A percentile compares a stretch with the other conserved stretches of the same genome.
Conservation (phyloP, 2,797 vertebrate species). For the Chelon auratus region DNA sequence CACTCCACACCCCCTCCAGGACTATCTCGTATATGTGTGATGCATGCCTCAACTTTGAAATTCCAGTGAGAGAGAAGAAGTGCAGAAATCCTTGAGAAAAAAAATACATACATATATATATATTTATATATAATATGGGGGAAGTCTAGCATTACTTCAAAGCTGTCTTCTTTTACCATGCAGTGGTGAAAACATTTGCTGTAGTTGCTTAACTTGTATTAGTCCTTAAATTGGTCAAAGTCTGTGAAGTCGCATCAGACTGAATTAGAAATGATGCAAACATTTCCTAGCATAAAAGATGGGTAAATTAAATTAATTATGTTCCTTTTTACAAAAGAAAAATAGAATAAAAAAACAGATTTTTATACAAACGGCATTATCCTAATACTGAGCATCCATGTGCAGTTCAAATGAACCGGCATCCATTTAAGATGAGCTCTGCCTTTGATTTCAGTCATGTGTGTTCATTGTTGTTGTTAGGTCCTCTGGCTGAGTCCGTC, state of each 20-base stretch:
- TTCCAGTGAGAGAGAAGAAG: constrained; percentile 27
- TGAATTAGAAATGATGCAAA: constrained; percentile 29
- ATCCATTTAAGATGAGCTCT: constrained; percentile 10
- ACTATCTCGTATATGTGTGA: constrained; percentile 38
- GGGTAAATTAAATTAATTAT: neutral
- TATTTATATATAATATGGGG: constrained; percentile 12
- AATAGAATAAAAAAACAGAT: neutral
- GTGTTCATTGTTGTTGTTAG: constrained; percentile 43
- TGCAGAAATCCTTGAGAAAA: constrained; percentile 16
- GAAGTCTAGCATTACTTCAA: constrained; percentile 52
- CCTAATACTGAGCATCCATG: neutral
- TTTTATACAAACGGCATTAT: neutral
- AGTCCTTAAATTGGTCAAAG: constrained; percentile 41
- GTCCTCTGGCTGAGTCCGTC: constrained; percentile 12
- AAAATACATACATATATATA: neutral
- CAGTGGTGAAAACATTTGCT: constrained; percentile 20
- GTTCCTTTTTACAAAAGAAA: neutral
- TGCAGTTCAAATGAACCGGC: constrained; percentile 6
- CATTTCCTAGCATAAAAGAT: constrained; percentile 12
- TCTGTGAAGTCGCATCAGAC: constrained; percentile 38
- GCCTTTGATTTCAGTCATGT: constrained; percentile 32
- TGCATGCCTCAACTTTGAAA: constrained; percentile 22
- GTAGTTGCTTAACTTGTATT: constrained; percentile 33
- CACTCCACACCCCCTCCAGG: constrained; percentile 40
- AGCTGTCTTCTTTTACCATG: constrained; percentile 17